phyloP scores from a whole-genome alignment of 2,888 invertebrate species.

The Papilio elwesi region DNA sequence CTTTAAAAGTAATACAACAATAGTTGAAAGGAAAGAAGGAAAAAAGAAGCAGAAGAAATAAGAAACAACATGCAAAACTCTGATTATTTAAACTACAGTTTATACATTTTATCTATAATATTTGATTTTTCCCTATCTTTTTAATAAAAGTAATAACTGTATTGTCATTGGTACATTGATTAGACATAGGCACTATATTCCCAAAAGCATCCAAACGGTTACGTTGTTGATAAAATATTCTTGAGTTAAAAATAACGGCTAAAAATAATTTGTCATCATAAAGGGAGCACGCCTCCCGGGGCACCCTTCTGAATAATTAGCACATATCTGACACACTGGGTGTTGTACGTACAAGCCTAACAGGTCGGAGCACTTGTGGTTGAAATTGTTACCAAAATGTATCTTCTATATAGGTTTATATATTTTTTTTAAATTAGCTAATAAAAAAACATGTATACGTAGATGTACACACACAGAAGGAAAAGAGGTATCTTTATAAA shows the following conservation, averaged over 20 bases:
- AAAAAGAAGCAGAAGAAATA: no score
- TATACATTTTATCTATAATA: no score
- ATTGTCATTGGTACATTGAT: no score
- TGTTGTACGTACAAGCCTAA: constrained; percentile 17
- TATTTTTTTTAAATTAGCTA: no score
- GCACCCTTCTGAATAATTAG: constrained; percentile 32
- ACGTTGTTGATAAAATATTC: constrained; percentile 6
- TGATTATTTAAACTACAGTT: no score
- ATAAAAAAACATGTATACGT: no score
- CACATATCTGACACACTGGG: constrained; percentile 23
- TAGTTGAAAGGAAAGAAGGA: neutral
- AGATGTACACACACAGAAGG: no score
- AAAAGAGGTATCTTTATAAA: no score
- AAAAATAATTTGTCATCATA: constrained; percentile 13
- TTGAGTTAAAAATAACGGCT: constrained; percentile 13
- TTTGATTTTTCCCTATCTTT: no score
- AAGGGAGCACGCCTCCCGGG: constrained; percentile 22
- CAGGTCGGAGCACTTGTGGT: neutral
- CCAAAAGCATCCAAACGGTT: constrained; percentile 10
- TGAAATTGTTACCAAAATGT: neutral
- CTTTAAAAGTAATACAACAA: neutral
- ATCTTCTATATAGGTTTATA: neutral
- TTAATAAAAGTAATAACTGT: no score
- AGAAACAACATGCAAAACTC: no score
- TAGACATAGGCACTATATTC: neutral